These are phyloP conservation scores for Pteruthius melanotis DNA, from an alignment of 2,113 vertebrate genomes.

Conservation along the genomic window DNA sequence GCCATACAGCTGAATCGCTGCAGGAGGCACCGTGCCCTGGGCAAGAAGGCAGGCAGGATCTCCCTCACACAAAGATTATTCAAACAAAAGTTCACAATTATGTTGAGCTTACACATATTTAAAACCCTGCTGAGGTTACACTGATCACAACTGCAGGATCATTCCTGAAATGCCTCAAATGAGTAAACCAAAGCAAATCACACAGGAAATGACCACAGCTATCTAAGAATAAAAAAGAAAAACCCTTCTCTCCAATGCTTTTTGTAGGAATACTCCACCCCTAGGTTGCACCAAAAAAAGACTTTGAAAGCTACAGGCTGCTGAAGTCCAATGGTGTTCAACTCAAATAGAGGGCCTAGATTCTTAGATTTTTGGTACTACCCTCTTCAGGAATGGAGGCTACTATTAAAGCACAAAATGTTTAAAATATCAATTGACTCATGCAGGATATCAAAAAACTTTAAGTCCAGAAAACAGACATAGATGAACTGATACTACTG, in stretches of 20 bases:
- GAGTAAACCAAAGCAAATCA: slow-evolving; percentile 13
- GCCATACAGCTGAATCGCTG: slow-evolving; percentile 51
- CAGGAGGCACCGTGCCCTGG: neutral
- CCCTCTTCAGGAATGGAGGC: neutral
- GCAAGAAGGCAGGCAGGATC: neutral
- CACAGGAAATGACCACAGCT: neutral
- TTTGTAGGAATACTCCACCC: neutral
- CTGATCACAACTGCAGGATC: slow-evolving; percentile 35
- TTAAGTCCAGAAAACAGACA: neutral
- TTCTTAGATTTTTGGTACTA: neutral
- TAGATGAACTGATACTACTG: neutral
- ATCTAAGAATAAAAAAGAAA: slow-evolving; percentile 1
- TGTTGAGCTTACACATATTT: slow-evolving; percentile 61
- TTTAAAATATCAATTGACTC: neutral
- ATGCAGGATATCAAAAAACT: neutral
- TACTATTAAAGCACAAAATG: neutral
- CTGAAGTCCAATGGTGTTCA: neutral
- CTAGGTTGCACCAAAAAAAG: neutral
- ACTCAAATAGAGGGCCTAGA: neutral
- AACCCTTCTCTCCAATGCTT: neutral
- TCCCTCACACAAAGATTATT: slow-evolving; percentile 28
- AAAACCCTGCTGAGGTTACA: slow-evolving; percentile 56
- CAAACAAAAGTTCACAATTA: slow-evolving; percentile 48
- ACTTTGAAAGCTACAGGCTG: neutral
- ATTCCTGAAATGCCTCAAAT: slow-evolving; percentile 61